Conservation (phyloP, 2,113 vertebrate species). For the Dicerorhinus sumatrensis region DNA sequence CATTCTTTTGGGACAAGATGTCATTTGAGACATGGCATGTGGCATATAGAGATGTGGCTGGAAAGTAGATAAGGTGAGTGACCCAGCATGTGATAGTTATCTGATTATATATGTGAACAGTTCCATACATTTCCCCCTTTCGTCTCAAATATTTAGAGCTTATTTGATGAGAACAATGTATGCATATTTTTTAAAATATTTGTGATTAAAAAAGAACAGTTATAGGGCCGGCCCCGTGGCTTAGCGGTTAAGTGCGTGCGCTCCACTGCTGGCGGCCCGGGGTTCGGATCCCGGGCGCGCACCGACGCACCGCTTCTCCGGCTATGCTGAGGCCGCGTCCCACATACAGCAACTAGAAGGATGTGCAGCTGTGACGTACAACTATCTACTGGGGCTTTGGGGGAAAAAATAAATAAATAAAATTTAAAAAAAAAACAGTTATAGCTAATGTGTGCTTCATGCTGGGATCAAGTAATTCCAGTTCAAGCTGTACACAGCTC, state of each 20-base stretch:
- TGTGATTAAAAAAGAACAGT: conserved; percentile 33
- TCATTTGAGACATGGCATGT: background rate
- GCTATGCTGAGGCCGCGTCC: too few species aligned
- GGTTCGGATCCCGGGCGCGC: too few species aligned
- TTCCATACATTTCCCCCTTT: background rate
- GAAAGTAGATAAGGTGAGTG: background rate
- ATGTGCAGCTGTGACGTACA: too few species aligned
- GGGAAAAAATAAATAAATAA: too few species aligned
- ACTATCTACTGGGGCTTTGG: too few species aligned
- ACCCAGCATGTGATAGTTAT: background rate
- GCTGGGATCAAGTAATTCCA: conserved; percentile 34
- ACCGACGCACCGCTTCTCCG: too few species aligned
- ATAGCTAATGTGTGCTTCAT: background rate
- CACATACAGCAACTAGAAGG: too few species aligned
- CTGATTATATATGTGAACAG: background rate
- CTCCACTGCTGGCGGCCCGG: too few species aligned
- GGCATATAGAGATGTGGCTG: background rate
- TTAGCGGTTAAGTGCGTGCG: too few species aligned
- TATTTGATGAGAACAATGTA: background rate
- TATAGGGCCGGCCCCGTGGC: too few species aligned
- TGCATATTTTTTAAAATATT: background rate
- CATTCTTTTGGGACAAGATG: background rate
- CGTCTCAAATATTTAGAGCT: background rate
- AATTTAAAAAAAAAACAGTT: conserved; percentile 25
- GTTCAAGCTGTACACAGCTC: conserved; percentile 1